These are phyloP conservation scores for Strix uralensis DNA, from an alignment of 2,113 vertebrate genomes.

Conservation along the genomic window DNA sequence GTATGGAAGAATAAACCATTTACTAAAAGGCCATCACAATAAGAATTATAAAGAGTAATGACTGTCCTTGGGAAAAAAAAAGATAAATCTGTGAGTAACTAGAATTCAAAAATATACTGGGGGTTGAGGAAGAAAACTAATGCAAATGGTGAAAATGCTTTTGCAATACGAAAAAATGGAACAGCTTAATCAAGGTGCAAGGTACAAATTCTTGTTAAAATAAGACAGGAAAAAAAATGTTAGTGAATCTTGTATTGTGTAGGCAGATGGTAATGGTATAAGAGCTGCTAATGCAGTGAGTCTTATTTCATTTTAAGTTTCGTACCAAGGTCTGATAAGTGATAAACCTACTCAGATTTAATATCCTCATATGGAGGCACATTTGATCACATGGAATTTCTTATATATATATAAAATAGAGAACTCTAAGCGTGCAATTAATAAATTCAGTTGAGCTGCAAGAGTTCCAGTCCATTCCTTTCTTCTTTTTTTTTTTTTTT, in stretches of 20 bases:
- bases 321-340: neutral
- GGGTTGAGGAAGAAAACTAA: neutral
- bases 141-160: neutral
- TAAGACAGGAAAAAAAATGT: neutral
- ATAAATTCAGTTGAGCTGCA: neutral
- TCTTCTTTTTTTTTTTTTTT: neutral
- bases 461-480: neutral
- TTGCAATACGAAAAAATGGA: neutral
- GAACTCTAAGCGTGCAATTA: neutral
- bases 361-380: neutral
- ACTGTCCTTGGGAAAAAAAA: neutral
- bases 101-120: neutral
- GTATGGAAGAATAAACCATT: neutral
- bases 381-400: neutral
- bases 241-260: neutral
- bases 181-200: neutral
- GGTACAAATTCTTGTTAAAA: neutral
- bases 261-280: neutral
- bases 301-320: constrained; percentile 5
- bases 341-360: constrained; percentile 3
- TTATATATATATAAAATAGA: neutral
- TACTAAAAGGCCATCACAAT: neutral
- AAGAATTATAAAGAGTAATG: neutral
- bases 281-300: neutral
- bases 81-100: neutral